These are phyloP conservation scores for Beaufortia kweichowensis DNA, from an alignment of 2,113 vertebrate genomes.

Conservation along the genomic window DNA sequence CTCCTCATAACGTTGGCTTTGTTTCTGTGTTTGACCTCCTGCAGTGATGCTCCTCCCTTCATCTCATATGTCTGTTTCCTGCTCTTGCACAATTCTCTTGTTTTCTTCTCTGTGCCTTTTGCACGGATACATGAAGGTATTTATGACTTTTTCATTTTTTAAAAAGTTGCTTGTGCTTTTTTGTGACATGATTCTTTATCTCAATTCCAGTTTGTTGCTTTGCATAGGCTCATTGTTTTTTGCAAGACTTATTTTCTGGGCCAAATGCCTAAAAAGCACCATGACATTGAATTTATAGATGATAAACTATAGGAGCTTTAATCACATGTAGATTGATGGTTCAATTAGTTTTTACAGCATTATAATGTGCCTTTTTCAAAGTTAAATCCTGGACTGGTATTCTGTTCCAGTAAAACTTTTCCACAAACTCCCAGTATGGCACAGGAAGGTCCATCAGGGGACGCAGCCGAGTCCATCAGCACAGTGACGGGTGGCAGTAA, in stretches of 20 bases:
- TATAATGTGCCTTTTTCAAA: too few species aligned
- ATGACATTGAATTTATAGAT: too few species aligned
- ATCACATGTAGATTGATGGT: too few species aligned
- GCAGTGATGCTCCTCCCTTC: constrained; percentile 8
- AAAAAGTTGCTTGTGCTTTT: background rate
- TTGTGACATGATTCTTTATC: too few species aligned
- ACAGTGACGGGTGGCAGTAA: constrained; percentile 62
- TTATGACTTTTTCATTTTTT: background rate
- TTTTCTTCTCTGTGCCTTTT: constrained; percentile 3
- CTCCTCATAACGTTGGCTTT: too few species aligned
- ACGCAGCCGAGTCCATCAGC: background rate
- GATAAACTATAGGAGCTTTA: too few species aligned
- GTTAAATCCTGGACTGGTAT: too few species aligned
- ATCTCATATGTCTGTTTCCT: constrained; percentile 6
- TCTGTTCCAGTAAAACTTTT: too few species aligned
- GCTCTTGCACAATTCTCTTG: background rate
- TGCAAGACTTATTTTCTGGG: too few species aligned
- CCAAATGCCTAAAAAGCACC: too few species aligned
- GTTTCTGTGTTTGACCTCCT: background rate
- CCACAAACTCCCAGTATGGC: background rate
- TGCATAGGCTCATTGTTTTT: too few species aligned
- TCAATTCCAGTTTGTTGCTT: background rate
- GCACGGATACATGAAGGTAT: constrained; percentile 3
- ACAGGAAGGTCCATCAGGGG: background rate
- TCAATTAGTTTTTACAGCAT: too few species aligned